Percentiles rank a stretch among this genome's conserved stretches.
Conservation (phyloP, 1,140 invertebrate genomes). For the Philopotamus ludificatus region DNA sequence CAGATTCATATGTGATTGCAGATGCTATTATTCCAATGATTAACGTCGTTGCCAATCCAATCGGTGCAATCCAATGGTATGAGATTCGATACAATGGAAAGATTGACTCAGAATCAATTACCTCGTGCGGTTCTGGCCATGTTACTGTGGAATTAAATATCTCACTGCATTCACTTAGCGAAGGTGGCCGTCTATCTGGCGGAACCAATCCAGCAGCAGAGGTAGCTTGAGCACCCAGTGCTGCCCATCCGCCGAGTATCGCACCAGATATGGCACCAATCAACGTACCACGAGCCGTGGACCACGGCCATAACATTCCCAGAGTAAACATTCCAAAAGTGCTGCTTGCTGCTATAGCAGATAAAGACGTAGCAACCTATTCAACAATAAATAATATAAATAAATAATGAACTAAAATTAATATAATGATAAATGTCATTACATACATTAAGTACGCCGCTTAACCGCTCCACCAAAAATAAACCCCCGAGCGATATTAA, state of each 20-base stretch:
- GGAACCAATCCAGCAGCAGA: conserved; percentile 48
- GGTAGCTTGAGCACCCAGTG: conserved; percentile 58
- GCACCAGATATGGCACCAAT: conserved; percentile 60
- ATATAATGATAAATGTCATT: background rate
- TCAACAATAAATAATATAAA: conserved; percentile 2
- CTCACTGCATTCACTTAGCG: conserved; percentile 14
- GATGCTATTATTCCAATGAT: conserved; percentile 46
- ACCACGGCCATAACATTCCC: conserved; percentile 82
- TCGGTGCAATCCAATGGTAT: conserved; percentile 75
- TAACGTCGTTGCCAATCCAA: conserved; percentile 50
- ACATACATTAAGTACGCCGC: conserved; percentile 70
- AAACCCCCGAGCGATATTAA: conserved; percentile 64
- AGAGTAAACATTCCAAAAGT: conserved; percentile 83
- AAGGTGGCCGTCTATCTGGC: conserved; percentile 33
- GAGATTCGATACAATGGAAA: conserved; percentile 72
- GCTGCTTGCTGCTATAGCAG: conserved; percentile 80
- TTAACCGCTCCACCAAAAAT: conserved; percentile 69
- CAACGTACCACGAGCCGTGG: conserved; percentile 67
- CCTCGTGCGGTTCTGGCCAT: conserved; percentile 18
- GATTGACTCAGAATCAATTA: conserved; percentile 52
- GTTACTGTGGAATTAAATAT: conserved; percentile 24
- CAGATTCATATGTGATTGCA: conserved; percentile 10
- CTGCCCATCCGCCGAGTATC: conserved; percentile 57
- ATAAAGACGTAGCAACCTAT: conserved; percentile 69
- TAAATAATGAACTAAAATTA: conserved; percentile 1